Evolutionary conservation across 2,888 invertebrate genomes (phyloP).

Genomic region (Napeogenes inachia): DNA sequence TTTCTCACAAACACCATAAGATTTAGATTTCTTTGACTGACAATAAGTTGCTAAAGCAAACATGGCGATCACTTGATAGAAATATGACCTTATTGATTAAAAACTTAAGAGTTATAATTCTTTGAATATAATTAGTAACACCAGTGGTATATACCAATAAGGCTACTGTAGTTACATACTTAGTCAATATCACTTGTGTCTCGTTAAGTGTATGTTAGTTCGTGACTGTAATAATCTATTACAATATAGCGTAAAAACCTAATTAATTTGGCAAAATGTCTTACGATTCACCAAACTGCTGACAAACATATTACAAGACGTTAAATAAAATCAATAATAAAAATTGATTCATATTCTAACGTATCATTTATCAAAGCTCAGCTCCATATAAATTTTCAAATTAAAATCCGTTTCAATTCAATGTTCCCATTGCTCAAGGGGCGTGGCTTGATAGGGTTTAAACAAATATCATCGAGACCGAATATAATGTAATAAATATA

Average conservation of each 20-base stretch:
- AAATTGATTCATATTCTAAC: conserved; percentile 3
- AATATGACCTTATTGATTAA: background rate
- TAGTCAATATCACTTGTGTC: conserved; percentile 18
- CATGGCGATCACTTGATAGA: background rate
- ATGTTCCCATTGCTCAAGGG: conserved; percentile 31
- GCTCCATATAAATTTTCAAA: conserved; percentile 14
- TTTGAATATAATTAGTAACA: background rate
- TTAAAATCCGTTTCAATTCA: conserved; percentile 17
- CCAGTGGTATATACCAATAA: conserved; percentile 15
- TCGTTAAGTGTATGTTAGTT: background rate
- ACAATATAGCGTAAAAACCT: background rate
- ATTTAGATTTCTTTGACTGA: background rate
- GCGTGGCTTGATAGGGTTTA: conserved; percentile 61
- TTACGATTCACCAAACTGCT: background rate
- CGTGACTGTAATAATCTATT: background rate
- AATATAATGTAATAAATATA: conserved; percentile 74
- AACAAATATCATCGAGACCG: conserved; percentile 63
- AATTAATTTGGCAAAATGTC: too few species aligned
- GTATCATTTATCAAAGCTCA: background rate
- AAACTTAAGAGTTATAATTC: background rate
- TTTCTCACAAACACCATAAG: background rate
- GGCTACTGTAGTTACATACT: conserved; percentile 16
- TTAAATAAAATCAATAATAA: conserved; percentile 7
- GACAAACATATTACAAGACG: background rate
- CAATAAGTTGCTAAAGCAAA: conserved; percentile 1